A percentile compares a stretch with the other conserved stretches of the same genome.
Conservation (phyloP, 2,888 invertebrate genomes). For the Drosophila macrothrix region DNA sequence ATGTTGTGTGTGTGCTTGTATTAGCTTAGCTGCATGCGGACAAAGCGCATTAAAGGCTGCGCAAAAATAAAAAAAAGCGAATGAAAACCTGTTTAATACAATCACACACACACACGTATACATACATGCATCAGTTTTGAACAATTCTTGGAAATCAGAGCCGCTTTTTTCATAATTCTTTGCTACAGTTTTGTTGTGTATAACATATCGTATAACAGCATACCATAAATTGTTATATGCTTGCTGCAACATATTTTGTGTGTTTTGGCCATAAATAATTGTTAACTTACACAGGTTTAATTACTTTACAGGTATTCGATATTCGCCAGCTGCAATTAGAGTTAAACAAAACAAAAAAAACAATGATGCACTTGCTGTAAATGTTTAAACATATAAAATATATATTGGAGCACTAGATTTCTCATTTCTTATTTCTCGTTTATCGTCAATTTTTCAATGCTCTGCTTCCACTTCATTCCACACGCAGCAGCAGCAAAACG, state of each 20-base stretch:
- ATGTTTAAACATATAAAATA: conserved; percentile 12
- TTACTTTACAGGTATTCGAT: conserved; percentile 26
- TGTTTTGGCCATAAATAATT: conserved; percentile 45
- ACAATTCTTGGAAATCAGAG: conserved; percentile 64
- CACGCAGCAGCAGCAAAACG: conserved; percentile 54
- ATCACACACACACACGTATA: conserved; percentile 13
- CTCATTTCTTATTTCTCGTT: conserved; percentile 39
- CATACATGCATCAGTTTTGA: conserved; percentile 12
- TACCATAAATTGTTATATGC: conserved; percentile 35
- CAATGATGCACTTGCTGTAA: conserved; percentile 46
- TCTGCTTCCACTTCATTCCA: conserved; percentile 43
- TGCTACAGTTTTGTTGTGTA: conserved; percentile 64
- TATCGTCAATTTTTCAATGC: conserved; percentile 52
- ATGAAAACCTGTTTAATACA: conserved; percentile 60
- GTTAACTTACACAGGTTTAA: conserved; percentile 50
- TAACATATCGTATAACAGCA: conserved; percentile 51
- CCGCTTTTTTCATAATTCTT: conserved; percentile 49
- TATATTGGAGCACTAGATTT: conserved; percentile 41
- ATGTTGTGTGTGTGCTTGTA: neutral
- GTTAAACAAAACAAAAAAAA: conserved; percentile 30
- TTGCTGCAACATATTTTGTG: conserved; percentile 26
- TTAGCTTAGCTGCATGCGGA: conserved; percentile 25
- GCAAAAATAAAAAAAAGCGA: conserved; percentile 58
- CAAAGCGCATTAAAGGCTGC: conserved; percentile 63
- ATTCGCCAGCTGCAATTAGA: conserved; percentile 53